Evolutionary conservation across 2,797 vertebrate genomes (phyloP), one percentile per base, ranked within the genome.

Genomic region (Thamnophis elegans): DNA sequence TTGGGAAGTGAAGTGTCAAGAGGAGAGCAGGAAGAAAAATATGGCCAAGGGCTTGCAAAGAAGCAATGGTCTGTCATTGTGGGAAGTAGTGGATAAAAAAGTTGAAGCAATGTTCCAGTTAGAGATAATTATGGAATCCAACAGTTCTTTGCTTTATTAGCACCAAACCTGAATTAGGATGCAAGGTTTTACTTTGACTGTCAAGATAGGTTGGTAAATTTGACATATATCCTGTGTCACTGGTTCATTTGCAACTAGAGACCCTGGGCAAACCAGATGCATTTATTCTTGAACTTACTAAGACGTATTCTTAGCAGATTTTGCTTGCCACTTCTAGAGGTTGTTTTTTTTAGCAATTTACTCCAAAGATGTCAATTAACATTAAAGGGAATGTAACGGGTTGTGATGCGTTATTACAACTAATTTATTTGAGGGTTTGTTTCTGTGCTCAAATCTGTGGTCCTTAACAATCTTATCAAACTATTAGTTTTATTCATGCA

Each of bases 41-140:
- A 25, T 82, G 78, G 22, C 42, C 78, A 47, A 20, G 73, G 36
- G 36, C 73, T 78, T 78, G 73, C 18, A 78, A 47, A 82, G 20
- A 82, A 82, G 36, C 0, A 4, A 47, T 11, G 73, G 9, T 47
- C 56, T 26, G 54, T 56, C 60, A 22, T 28, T 92, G 58, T 85
- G 25, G 87, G 88, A 89, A 73, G 55, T 54, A 28, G 82, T 60
- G 36, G 12, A 42, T 54, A 28, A 85, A 89, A 58, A 89, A 89
- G n/a, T 28, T 89, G 56, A 89, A 89, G n/a, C 91, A 85, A 36
- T 85, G 91, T 36, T 89, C 68, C 55, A 85, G 53, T 65, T 89
- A 78, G 73, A 85, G 56, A 85, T 89, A 92, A 92, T 92, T 92
- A 32, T 62, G 68, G 25, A 92, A 65, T 85, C 91, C 58, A 51